Base-by-base conservation (phyloP, 2,888 invertebrate species). In the Halictus quadricinctus region DNA sequence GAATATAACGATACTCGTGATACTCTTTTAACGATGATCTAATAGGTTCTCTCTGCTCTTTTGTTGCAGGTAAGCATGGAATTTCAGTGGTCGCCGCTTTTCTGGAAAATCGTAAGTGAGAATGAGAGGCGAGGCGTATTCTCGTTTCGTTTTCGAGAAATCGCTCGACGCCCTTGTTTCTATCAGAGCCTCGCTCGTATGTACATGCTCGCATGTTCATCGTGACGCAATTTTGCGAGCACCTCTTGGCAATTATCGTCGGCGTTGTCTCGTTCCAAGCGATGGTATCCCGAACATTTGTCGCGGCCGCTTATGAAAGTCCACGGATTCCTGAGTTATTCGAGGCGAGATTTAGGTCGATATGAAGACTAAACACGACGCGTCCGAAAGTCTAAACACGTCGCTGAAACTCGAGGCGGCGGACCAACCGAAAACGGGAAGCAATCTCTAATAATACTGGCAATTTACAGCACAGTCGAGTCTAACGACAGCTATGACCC, bases 111-210 rank as follows among this genome's bases (percentile, higher is more conserved):
- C 60, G 60, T 60, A 13, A 25, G 60, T 60, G 60, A 60, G n/a
- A 54, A n/a, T 6, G 13, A 25, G 25, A n/a, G 25, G 58, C n/a
- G 58, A 12, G 58, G 12, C 25, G 10, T 25, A 25, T 60, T 25
- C 12, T 12, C 12, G 76, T 73, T 74, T 73, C 73, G 73, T 84
- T 87, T 84, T 86, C 88, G 83, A 72, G 79, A 82, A 76, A 76
- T 81, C 79, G 72, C 58, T 64, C 66, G 76, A 41, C 79, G 81
- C 83, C 80, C 87, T 81, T 85, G 79, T 88, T 82, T 79, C 83
- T 72, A 80, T 64, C 84, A 77, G 72, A 77, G 72, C 77, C 79
- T 81, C 58, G 84, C 25, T 46, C 58, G 73, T 36, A 25, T 13
- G 60, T 29, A 77, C 82, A 41, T 83, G 75, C 80, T 83, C 79